A percentile compares a stretch with the other conserved stretches of the same genome.
Evolutionary conservation across 2,113 vertebrate genomes (phyloP).

Genomic region (Pollachius pollachius): DNA sequence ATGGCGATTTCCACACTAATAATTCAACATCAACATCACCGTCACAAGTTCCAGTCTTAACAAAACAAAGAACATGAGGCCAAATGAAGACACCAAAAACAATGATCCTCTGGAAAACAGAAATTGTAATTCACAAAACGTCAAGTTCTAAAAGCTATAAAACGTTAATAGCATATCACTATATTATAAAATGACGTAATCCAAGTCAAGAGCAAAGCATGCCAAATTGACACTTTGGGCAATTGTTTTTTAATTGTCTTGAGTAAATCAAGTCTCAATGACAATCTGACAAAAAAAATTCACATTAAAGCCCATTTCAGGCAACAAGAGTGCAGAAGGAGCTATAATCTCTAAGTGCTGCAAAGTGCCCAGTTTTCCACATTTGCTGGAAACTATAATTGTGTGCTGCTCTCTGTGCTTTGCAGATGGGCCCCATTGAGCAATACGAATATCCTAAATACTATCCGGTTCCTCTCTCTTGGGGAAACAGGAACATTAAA

Average conservation of each 20-base stretch:
- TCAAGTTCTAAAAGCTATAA: not conserved
- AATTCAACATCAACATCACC: slow-evolving; percentile 24
- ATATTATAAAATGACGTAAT: not conserved
- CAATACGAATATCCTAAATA: slow-evolving; percentile 65
- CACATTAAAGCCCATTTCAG: slow-evolving; percentile 61
- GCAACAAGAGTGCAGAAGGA: slow-evolving; percentile 67
- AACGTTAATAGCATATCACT: not conserved
- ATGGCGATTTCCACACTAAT: slow-evolving; percentile 30
- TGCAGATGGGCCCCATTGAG: slow-evolving; percentile 56
- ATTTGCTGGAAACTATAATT: slow-evolving; percentile 66
- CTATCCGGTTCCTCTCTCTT: slow-evolving; percentile 57
- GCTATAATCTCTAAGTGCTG: slow-evolving; percentile 65
- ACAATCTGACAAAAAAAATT: slow-evolving; percentile 49
- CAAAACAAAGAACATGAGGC: not conserved
- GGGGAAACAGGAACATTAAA: slow-evolving; percentile 51
- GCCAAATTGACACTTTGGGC: not conserved
- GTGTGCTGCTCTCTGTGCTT: slow-evolving; percentile 48
- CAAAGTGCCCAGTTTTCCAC: slow-evolving; percentile 58
- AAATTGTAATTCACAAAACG: not conserved
- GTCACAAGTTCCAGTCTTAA: not conserved
- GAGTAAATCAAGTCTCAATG: slow-evolving; percentile 37
- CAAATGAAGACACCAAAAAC: not conserved
- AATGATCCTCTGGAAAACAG: not conserved
- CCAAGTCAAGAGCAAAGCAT: slow-evolving; percentile 9
- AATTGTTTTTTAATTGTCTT: slow-evolving; percentile 29